phyloP scores from a whole-genome alignment of 2,797 vertebrate species.

The Phrynocephalus forsythii region DNA sequence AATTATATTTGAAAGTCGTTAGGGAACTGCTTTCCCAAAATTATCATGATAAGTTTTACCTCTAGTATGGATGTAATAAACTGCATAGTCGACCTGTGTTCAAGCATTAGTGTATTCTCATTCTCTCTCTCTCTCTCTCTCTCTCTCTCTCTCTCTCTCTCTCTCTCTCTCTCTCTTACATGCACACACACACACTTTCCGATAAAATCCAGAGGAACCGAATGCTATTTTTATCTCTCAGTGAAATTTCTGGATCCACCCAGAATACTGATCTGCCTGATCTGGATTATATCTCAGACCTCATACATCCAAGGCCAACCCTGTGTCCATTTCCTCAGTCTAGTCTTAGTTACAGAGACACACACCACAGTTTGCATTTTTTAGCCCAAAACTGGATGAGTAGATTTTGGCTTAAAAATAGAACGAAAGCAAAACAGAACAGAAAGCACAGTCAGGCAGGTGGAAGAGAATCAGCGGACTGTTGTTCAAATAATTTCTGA shows the following conservation, averaged over 20 bases:
- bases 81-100: constrained; percentile 20
- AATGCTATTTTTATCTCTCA: constrained; percentile 8
- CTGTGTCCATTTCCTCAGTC: not conserved
- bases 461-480: constrained; percentile 29
- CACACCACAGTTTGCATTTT: not conserved
- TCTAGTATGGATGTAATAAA: constrained; percentile 44
- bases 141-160: too few relatives aligned
- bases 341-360: not conserved
- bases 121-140: too few relatives aligned
- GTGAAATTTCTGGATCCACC: not conserved
- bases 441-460: too few relatives aligned
- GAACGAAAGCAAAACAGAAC: too few relatives aligned
- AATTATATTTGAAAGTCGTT: constrained; percentile 78
- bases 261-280: too few relatives aligned
- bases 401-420: too few relatives aligned
- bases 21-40: constrained; percentile 66
- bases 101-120: too few relatives aligned
- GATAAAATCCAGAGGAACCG: constrained; percentile 11
- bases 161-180: too few relatives aligned
- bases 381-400: not conserved
- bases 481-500: constrained; percentile 73
- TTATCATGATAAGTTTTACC: constrained; percentile 40
- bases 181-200: not conserved
- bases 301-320: not conserved
- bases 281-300: not conserved